A percentile compares a stretch with the other conserved stretches of the same genome.
Evolutionary conservation across 1,140 invertebrate species (phyloP).

Genomic region (Trichomalopsis sarcophagae): DNA sequence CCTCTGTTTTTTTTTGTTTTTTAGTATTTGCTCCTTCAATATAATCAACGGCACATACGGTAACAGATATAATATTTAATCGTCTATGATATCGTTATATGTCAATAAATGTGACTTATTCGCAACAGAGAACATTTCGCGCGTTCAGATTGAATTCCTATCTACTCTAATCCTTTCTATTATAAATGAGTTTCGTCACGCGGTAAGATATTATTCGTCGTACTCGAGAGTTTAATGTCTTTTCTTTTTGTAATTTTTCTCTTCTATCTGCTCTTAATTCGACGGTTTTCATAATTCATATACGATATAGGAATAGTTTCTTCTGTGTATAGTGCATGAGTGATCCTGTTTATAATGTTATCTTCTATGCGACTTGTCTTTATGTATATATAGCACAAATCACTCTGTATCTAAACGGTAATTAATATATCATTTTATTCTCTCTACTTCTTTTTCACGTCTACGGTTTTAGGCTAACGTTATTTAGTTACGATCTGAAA

Average conservation of each 20-base stretch:
- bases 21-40: constrained; percentile 29
- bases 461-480: constrained; percentile 30
- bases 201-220: neutral
- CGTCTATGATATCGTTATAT: constrained; percentile 28
- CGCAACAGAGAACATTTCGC: constrained; percentile 37
- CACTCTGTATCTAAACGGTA: constrained; percentile 32
- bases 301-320: constrained; percentile 24
- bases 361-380: neutral
- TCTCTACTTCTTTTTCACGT: neutral
- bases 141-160: constrained; percentile 29
- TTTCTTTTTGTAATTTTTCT: neutral
- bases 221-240: constrained; percentile 12
- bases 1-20: neutral
- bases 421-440: neutral
- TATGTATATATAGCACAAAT: neutral
- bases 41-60: constrained; percentile 51
- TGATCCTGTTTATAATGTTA: neutral
- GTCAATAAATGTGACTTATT: constrained; percentile 41
- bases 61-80: constrained; percentile 49
- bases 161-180: constrained; percentile 46
- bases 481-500: constrained; percentile 13
- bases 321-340: neutral
- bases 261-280: neutral
- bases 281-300: neutral
- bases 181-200: constrained; percentile 21